These are phyloP conservation scores for Wiebesia pumilae DNA, from an alignment of 1,140 invertebrate genomes.

Conservation along the genomic window DNA sequence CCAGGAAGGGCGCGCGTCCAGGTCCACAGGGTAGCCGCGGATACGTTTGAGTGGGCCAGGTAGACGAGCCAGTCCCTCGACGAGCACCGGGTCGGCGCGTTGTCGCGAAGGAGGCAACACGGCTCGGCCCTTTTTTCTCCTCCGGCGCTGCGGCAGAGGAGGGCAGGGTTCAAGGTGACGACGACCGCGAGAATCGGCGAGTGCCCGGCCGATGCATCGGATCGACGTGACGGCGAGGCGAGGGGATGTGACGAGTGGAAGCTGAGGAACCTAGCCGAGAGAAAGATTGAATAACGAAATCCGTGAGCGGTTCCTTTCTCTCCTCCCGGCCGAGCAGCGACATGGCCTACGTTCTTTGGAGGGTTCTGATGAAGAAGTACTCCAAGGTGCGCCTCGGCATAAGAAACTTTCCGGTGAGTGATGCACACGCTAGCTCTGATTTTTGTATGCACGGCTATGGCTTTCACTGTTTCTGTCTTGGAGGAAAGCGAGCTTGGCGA, in stretches of 20 bases:
- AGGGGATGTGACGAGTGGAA: not conserved
- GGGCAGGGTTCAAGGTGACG: conserved; percentile 19
- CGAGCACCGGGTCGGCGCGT: too few species aligned
- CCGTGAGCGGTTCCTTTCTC: not conserved
- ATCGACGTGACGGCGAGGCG: not conserved
- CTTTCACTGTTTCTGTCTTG: conserved; percentile 28
- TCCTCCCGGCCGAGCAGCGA: not conserved
- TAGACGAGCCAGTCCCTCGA: not conserved
- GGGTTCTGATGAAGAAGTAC: conserved; percentile 75
- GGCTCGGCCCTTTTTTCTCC: not conserved
- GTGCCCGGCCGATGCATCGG: not conserved
- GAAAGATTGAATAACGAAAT: conserved; percentile 10
- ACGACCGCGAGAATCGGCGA: not conserved
- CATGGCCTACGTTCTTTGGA: conserved; percentile 76
- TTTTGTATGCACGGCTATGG: not conserved
- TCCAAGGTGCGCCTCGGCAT: conserved; percentile 74
- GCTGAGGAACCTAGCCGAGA: not conserved
- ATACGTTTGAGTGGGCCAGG: not conserved
- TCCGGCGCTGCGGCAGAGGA: not conserved
- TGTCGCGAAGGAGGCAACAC: not conserved
- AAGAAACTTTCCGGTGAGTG: conserved; percentile 71
- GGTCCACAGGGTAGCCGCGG: not conserved
- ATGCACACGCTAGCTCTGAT: conserved; percentile 18
- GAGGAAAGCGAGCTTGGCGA: not conserved
- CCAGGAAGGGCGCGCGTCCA: not conserved